These are phyloP conservation scores for Buphagus erythrorhynchus DNA, from an alignment of 2,797 vertebrate species.

Conservation along the genomic window DNA sequence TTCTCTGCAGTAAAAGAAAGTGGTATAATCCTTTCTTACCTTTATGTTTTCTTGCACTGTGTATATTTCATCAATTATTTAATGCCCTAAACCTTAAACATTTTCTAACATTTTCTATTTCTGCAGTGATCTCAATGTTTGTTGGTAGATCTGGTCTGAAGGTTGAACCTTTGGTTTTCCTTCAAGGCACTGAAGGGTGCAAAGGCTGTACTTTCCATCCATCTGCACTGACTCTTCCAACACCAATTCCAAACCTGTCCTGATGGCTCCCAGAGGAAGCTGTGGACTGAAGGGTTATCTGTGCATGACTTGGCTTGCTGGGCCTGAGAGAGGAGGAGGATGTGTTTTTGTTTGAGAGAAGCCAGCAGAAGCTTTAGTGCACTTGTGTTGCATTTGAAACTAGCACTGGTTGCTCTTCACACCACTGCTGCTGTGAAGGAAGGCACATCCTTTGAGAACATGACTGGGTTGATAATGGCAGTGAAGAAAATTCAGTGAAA, in stretches of 20 bases:
- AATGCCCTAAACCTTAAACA: neutral
- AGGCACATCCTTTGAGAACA: neutral
- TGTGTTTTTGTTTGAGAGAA: neutral
- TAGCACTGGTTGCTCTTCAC: neutral
- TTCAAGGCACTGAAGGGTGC: neutral
- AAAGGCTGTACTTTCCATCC: neutral
- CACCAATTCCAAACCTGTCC: neutral
- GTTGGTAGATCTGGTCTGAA: neutral
- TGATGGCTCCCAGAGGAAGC: neutral
- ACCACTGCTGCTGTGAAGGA: neutral
- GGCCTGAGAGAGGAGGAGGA: neutral
- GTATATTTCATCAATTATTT: neutral
- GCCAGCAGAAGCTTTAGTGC: neutral
- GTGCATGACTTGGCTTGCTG: neutral
- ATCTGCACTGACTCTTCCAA: neutral
- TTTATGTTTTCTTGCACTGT: neutral
- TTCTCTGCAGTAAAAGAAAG: neutral
- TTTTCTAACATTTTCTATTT: neutral
- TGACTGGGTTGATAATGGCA: neutral
- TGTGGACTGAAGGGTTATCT: neutral
- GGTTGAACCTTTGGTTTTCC: neutral
- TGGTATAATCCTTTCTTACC: neutral
- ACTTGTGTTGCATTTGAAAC: neutral
- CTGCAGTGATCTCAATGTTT: neutral
- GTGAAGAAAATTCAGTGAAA: neutral